Conservation (phyloP, 2,797 vertebrate species). For the Bradypodion pumilum region DNA sequence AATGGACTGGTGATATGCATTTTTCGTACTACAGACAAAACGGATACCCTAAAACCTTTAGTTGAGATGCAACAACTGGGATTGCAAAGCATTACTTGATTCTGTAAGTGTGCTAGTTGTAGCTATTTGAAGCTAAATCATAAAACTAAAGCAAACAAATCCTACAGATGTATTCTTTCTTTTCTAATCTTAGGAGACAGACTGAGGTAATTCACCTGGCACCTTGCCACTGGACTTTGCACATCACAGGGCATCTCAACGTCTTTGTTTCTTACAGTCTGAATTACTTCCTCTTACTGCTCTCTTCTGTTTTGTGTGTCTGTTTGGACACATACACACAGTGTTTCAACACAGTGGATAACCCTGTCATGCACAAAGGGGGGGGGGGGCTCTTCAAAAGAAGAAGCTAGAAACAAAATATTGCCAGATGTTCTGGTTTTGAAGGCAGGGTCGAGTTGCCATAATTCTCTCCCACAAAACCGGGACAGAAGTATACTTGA, state of each 20-base stretch:
- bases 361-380: conserved; percentile 8
- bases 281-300: conserved; percentile 45
- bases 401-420: conserved; percentile 20
- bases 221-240: conserved; percentile 34
- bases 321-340: not conserved
- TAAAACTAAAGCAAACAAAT: not conserved
- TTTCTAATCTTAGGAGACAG: conserved; percentile 42
- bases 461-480: too few relatives aligned
- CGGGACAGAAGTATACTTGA: too few relatives aligned
- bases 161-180: conserved; percentile 35
- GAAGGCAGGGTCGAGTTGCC: not conserved
- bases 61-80: not conserved
- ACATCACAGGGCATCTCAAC: conserved; percentile 27
- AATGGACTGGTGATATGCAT: not conserved
- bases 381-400: not conserved
- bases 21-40: not conserved
- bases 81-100: not conserved
- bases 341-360: conserved; percentile 9
- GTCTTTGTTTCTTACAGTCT: not conserved
- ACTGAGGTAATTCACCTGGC: conserved; percentile 53
- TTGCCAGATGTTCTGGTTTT: conserved; percentile 1
- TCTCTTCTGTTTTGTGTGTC: not conserved
- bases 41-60: not conserved
- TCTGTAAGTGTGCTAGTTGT: conserved; percentile 4
- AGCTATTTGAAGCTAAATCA: conserved; percentile 31